Base-by-base conservation (phyloP, 2,888 invertebrate genomes). In the Drosophila subquinaria region DNA sequence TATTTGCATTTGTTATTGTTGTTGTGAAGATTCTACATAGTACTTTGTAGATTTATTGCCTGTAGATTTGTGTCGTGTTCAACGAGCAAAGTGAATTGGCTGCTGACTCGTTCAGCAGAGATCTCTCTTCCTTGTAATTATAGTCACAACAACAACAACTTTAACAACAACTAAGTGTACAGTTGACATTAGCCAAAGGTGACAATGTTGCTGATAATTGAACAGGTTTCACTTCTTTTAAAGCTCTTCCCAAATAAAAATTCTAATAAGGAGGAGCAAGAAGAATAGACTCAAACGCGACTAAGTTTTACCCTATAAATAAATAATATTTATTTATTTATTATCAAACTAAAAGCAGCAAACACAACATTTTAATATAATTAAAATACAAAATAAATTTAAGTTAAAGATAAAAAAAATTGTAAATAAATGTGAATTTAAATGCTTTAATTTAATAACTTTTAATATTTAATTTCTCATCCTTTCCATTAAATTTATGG, bases 121-220 rank as follows among this genome's bases (percentile, higher is more conserved):
- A 55, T 5, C 51, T 36, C 27, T 33, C 35, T 62, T 77, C 79
- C 76, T 67, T 67, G 57, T 77, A 72, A 72, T 70, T 77, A 66
- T 61, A 55, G 36, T 6, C 48, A 62, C 27, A 57, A 13, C 38
- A 43, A 35, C 42, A 55, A 17, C n/a, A 43, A 35, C 42, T 51
- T 10, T 17, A 35, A 17, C n/a, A 53, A 57, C 42, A 59, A 27
- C 53, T 48, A n/a, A 33, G 53, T 60, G 20, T 51, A 59, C 33
- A 43, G 17, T 35, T 53, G 36, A 33, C 62, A 73, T 60, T 52
- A 47, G 47, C 40, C 36, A 67, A 63, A 69, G 74, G 66, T 69
- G 79, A 73, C 79, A 69, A 57, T 23, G 55, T 65, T 42, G 38
- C 50, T 65, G 69, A 60, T 76, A 78, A 73, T 69, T 78, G 76